A percentile compares a stretch with the other conserved stretches of the same genome.
These are phyloP conservation scores for Melitaea athalia DNA, from an alignment of 2,888 invertebrate genomes.

Conservation along the genomic window DNA sequence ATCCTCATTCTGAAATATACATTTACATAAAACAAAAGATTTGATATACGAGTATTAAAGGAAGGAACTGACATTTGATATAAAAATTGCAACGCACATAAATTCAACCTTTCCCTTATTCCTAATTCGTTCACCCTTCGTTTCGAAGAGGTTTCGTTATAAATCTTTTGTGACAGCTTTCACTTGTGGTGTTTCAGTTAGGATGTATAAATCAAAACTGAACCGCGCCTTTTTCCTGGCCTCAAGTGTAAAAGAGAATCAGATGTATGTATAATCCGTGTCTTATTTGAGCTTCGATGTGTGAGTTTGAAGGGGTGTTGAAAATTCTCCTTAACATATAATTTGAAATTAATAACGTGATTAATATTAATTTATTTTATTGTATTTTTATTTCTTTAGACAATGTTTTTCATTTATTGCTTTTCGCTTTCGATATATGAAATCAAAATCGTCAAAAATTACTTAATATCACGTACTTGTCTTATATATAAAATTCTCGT, in stretches of 20 bases:
- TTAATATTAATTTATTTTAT: not conserved
- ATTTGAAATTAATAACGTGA: not conserved
- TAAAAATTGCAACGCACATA: slow-evolving; percentile 6
- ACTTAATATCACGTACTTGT: too few species aligned
- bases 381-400: too few species aligned
- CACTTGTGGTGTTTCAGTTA: slow-evolving; percentile 20
- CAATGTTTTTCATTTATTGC: too few species aligned
- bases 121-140: slow-evolving; percentile 14
- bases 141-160: slow-evolving; percentile 17
- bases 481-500: too few species aligned
- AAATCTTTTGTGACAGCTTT: slow-evolving; percentile 19
- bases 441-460: too few species aligned
- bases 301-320: not conserved
- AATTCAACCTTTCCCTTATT: slow-evolving; percentile 13
- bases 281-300: slow-evolving; percentile 8
- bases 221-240: slow-evolving; percentile 6
- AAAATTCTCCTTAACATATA: not conserved
- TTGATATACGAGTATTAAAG: not conserved
- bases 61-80: not conserved
- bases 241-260: slow-evolving; percentile 15
- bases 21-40: too few species aligned
- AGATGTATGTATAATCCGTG: slow-evolving; percentile 2
- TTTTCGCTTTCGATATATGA: too few species aligned
- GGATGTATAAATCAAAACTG: slow-evolving; percentile 22
- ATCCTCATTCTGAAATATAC: too few species aligned